Conservation (phyloP, 2,888 invertebrate genomes). For the Tetrapedia diversipes region DNA sequence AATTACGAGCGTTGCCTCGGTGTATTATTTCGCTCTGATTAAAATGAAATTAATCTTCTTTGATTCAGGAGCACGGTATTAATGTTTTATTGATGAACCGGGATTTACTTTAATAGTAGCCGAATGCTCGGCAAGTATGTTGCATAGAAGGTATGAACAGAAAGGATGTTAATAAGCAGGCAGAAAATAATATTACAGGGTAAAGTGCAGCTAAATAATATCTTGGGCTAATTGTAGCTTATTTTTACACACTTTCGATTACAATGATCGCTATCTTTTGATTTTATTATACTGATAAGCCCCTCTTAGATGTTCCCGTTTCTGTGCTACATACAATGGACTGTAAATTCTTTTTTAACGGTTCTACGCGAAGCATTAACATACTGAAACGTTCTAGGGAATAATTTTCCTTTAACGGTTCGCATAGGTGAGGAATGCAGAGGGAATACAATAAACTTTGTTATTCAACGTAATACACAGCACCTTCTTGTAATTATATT, state of each 20-base stretch:
- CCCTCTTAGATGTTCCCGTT: neutral
- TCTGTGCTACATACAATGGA: too few relatives aligned
- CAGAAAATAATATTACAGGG: neutral
- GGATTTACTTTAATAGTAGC: neutral
- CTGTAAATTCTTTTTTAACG: neutral
- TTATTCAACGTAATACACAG: too few relatives aligned
- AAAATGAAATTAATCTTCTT: constrained; percentile 6
- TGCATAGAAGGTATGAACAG: neutral
- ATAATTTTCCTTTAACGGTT: neutral
- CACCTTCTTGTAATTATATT: too few relatives aligned
- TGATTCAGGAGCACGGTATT: neutral
- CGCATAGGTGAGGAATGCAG: too few relatives aligned
- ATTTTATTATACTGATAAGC: neutral
- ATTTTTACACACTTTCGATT: constrained; percentile 1
- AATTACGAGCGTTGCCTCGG: neutral
- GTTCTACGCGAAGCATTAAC: neutral
- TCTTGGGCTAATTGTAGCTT: neutral
- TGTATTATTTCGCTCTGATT: neutral
- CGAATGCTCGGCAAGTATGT: neutral
- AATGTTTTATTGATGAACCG: constrained; percentile 13
- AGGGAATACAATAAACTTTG: too few relatives aligned
- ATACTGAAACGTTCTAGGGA: neutral
- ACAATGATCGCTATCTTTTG: neutral
- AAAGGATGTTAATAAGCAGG: neutral
- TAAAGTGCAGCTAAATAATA: neutral